These are phyloP conservation scores for Periplaneta americana DNA, from an alignment of 1,140 invertebrate species.

Conservation along the genomic window DNA sequence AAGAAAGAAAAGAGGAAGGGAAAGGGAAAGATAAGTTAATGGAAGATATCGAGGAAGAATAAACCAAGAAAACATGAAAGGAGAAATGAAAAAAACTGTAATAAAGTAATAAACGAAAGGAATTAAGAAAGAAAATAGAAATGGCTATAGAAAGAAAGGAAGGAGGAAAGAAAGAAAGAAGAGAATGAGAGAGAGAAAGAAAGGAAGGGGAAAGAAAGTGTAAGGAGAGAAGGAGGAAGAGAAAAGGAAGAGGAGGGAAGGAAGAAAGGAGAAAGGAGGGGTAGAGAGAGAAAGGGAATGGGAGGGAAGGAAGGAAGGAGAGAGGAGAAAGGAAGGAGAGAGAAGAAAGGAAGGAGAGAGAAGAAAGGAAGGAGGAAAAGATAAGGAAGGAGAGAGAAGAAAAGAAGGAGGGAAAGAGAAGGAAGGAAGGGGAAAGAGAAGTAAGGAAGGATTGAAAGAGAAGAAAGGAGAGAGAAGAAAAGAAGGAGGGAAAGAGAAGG, in stretches of 20 bases:
- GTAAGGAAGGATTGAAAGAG: no score
- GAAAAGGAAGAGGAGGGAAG: background rate
- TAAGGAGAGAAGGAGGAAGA: background rate
- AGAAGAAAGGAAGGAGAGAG: background rate
- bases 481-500: background rate
- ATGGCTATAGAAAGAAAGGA: background rate
- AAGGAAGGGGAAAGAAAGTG: background rate
- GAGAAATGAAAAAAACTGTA: no score
- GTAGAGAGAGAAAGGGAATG: background rate
- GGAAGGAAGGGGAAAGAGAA: background rate
- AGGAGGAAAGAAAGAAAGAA: background rate
- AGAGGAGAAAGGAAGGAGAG: background rate
- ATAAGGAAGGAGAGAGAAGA: no score
- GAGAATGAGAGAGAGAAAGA: background rate
- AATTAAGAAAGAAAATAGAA: background rate
- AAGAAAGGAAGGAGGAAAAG: no score
- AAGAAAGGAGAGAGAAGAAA: background rate
- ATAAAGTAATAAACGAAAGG: background rate
- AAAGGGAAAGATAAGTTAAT: no score
- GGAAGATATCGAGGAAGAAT: no score
- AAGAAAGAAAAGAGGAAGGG: no score
- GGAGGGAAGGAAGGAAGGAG: background rate
- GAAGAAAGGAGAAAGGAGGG: background rate
- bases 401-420: background rate
- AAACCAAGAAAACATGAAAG: no score